phyloP scores from a whole-genome alignment of 2,888 invertebrate genomes.

The Metacarcinus magister region DNA sequence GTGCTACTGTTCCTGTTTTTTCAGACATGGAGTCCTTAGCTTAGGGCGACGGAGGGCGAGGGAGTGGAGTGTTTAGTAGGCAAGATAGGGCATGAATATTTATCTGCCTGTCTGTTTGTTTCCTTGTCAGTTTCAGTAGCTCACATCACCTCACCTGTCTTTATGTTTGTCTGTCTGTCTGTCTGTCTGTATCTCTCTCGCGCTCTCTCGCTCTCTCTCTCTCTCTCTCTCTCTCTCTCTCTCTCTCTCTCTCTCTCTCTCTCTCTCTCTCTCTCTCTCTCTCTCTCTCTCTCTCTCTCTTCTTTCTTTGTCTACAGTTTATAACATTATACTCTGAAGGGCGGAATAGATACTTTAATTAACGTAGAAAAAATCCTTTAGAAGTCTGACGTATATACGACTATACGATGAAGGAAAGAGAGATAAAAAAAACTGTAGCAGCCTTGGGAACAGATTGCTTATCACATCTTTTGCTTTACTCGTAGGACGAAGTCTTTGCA shows the following conservation, averaged over 20 bases:
- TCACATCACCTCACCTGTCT: no score
- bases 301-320: background rate
- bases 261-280: background rate
- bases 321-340: background rate
- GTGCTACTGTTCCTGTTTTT: background rate
- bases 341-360: background rate
- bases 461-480: background rate
- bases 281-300: background rate
- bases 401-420: background rate
- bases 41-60: background rate
- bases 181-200: no score
- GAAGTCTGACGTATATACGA: background rate
- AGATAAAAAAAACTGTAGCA: background rate
- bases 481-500: background rate
- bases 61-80: background rate
- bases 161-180: no score
- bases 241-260: background rate
- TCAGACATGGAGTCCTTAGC: background rate
- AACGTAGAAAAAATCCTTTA: background rate
- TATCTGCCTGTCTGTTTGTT: background rate
- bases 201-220: slow-evolving; percentile 3
- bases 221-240: slow-evolving; percentile 26
- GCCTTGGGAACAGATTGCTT: background rate
- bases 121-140: no score
- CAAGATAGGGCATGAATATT: background rate